phyloP scores from a whole-genome alignment of 2,888 invertebrate genomes.

The Deilephila elpenor region DNA sequence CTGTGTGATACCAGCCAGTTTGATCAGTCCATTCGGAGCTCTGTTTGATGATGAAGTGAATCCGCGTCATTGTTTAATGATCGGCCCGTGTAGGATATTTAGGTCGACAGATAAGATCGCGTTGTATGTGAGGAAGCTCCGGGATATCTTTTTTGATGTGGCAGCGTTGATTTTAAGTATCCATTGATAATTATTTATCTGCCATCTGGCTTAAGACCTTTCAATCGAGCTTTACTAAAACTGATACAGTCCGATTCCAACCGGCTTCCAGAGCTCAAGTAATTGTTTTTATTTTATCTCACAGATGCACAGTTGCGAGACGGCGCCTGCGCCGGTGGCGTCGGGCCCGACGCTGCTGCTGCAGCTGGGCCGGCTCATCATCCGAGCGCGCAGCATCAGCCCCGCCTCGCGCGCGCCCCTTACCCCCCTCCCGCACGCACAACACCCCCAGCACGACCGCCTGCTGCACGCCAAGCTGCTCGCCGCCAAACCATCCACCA shows the following conservation, averaged over 20 bases:
- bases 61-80: not conserved
- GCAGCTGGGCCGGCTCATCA: slow-evolving; percentile 86
- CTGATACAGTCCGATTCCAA: too few relatives aligned
- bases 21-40: not conserved
- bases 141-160: not conserved
- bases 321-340: slow-evolving; percentile 61
- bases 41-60: not conserved
- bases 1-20: not conserved
- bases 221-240: too few relatives aligned
- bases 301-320: slow-evolving; percentile 82
- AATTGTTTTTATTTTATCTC: slow-evolving; percentile 28
- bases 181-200: not conserved
- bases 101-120: not conserved
- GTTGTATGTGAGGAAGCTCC: not conserved
- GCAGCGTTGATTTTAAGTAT: not conserved
- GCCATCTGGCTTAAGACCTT: too few relatives aligned
- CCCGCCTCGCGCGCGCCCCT: slow-evolving; percentile 65
- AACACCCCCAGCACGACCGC: slow-evolving; percentile 51
- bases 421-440: slow-evolving; percentile 55
- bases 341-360: slow-evolving; percentile 81
- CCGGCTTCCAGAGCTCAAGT: not conserved
- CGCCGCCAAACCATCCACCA: slow-evolving; percentile 63
- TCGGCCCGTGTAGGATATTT: not conserved
- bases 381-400: slow-evolving; percentile 85
- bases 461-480: slow-evolving; percentile 61